phyloP scores from a whole-genome alignment of 2,888 invertebrate genomes.

The Deilephila elpenor region DNA sequence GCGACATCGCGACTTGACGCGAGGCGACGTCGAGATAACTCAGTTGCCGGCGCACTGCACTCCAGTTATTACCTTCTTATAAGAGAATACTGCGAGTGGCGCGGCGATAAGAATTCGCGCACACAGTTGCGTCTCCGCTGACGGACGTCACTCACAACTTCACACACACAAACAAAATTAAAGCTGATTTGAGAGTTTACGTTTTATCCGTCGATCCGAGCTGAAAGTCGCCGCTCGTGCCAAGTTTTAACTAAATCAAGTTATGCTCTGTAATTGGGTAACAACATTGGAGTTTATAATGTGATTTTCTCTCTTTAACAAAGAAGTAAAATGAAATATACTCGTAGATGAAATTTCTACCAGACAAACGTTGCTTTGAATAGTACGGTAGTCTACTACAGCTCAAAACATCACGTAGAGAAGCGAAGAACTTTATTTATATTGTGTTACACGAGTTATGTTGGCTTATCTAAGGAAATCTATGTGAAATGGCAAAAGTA shows the following conservation, averaged over 20 bases:
- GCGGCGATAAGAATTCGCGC: not conserved
- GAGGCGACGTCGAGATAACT: not conserved
- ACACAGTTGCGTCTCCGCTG: not conserved
- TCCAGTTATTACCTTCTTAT: not conserved
- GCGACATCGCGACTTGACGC: not conserved
- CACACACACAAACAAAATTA: not conserved
- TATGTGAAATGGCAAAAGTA: too few relatives aligned
- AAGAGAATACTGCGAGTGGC: not conserved
- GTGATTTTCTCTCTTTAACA: not conserved
- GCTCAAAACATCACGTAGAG: too few relatives aligned
- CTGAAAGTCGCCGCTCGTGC: not conserved
- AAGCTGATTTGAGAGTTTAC: not conserved
- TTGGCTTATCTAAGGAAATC: too few relatives aligned
- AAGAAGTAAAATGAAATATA: not conserved
- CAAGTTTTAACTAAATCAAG: slow-evolving; percentile 1
- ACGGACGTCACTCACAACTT: not conserved
- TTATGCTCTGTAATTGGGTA: slow-evolving; percentile 1
- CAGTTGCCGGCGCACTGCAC: not conserved
- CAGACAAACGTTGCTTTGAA: not conserved
- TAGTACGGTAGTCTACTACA: too few relatives aligned
- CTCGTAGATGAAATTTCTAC: not conserved
- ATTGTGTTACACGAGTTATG: too few relatives aligned
- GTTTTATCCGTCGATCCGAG: not conserved
- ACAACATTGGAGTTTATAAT: slow-evolving; percentile 1
- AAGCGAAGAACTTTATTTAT: too few relatives aligned